phyloP scores from a whole-genome alignment of 2,888 invertebrate species.

The Sarcophaga carnaria region DNA sequence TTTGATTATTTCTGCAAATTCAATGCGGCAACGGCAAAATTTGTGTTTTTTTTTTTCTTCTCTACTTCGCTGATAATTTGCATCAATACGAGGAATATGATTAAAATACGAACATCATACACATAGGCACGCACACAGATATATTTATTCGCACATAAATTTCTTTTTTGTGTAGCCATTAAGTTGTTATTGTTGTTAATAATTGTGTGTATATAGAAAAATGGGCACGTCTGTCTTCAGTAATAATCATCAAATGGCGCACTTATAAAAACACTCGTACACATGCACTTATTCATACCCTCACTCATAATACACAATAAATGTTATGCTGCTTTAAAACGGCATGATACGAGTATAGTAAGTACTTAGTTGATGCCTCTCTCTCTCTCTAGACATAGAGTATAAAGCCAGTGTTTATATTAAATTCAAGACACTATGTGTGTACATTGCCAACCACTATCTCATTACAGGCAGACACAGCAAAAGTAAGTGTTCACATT shows the following conservation, averaged over 20 bases:
- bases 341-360: not conserved
- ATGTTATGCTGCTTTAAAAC: too few relatives aligned
- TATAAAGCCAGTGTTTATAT: not conserved
- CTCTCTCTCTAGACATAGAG: not conserved
- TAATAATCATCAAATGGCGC: not conserved
- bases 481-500: not conserved
- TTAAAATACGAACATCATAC: too few relatives aligned
- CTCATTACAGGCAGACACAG: not conserved
- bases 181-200: not conserved
- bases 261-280: not conserved
- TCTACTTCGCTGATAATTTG: not conserved
- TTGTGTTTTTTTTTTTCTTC: not conserved
- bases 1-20: not conserved
- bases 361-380: not conserved
- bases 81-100: not conserved
- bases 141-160: not conserved
- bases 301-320: too few relatives aligned
- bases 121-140: not conserved
- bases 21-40: not conserved
- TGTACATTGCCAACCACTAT: not conserved
- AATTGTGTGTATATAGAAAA: conserved; percentile 32
- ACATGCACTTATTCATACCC: not conserved
- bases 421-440: not conserved
- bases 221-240: conserved; percentile 50
- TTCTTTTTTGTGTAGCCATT: conserved; percentile 13